Percentiles rank a stretch among this genome's conserved stretches.
phyloP scores from a whole-genome alignment of 1,140 invertebrate genomes.

The Polyergus mexicanus region DNA sequence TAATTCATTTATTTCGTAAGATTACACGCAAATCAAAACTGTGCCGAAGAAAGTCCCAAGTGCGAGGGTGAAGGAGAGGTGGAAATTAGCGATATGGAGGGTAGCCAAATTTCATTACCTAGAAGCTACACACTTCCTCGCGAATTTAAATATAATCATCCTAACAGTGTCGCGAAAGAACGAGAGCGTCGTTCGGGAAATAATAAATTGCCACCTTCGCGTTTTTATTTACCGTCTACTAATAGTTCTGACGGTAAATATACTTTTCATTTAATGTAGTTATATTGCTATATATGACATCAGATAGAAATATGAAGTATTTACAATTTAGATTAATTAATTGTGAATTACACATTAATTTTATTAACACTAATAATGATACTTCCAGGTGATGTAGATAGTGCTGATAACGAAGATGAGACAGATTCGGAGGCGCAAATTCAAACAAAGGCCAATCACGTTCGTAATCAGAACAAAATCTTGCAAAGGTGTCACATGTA shows the following conservation, averaged over 20 bases:
- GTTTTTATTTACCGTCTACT: constrained; percentile 91
- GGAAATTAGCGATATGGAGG: constrained; percentile 83
- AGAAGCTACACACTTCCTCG: constrained; percentile 94
- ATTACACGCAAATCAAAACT: constrained; percentile 81
- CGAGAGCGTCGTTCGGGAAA: constrained; percentile 87
- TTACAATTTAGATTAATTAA: constrained; percentile 1
- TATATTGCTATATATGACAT: background rate
- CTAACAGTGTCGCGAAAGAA: constrained; percentile 84
- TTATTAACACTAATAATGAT: background rate
- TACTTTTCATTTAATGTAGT: constrained; percentile 7
- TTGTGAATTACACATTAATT: background rate
- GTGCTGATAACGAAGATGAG: constrained; percentile 89
- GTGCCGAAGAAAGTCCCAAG: constrained; percentile 81
- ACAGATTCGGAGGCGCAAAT: constrained; percentile 82
- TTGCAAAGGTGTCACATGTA: constrained; percentile 70
- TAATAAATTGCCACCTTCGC: constrained; percentile 87
- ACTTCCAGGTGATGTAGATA: constrained; percentile 89
- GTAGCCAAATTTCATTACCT: constrained; percentile 91
- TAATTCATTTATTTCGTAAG: constrained; percentile 56
- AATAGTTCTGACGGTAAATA: constrained; percentile 93
- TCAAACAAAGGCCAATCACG: constrained; percentile 65
- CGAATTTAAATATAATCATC: constrained; percentile 93
- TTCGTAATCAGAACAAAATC: constrained; percentile 22
- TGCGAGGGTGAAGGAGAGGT: constrained; percentile 81
- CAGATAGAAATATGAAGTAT: background rate